Evolutionary conservation across 2,888 invertebrate species (phyloP).

Genomic region (Dicycla oo): DNA sequence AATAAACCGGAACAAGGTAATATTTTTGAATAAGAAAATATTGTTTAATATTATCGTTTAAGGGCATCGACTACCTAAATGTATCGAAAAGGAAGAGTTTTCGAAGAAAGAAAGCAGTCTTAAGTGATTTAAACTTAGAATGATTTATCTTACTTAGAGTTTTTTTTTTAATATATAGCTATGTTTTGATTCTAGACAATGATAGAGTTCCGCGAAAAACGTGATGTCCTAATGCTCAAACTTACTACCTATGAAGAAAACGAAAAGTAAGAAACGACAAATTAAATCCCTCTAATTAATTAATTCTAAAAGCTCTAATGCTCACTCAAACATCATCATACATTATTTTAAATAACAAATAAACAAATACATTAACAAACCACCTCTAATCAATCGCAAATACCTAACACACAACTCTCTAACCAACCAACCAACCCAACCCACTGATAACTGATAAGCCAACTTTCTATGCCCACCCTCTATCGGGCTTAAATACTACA

Average conservation of each 20-base stretch:
- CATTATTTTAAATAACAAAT: background rate
- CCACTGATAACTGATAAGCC: constrained; percentile 32
- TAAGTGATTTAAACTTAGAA: background rate
- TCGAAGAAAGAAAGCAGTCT: background rate
- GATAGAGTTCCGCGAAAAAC: background rate
- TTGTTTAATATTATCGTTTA: too few species aligned
- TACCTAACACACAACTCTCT: background rate
- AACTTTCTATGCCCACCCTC: constrained; percentile 44
- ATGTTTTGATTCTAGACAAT: background rate
- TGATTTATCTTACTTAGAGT: background rate
- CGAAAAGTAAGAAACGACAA: background rate
- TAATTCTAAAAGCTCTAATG: background rate
- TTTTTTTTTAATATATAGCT: too few species aligned
- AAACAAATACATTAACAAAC: background rate
- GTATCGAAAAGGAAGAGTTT: background rate
- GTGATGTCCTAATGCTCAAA: background rate
- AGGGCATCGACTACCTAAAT: constrained; percentile 7
- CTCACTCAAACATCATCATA: background rate
- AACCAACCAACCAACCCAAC: constrained; percentile 12
- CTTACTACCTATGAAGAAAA: background rate
- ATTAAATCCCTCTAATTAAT: background rate
- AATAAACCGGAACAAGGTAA: too few species aligned
- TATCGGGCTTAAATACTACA: constrained; percentile 27
- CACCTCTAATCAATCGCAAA: background rate
- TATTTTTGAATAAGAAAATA: too few species aligned